Evolutionary conservation across 2,113 vertebrate species (phyloP), one percentile per base, ranked within the genome.

Genomic region (Athene noctua): DNA sequence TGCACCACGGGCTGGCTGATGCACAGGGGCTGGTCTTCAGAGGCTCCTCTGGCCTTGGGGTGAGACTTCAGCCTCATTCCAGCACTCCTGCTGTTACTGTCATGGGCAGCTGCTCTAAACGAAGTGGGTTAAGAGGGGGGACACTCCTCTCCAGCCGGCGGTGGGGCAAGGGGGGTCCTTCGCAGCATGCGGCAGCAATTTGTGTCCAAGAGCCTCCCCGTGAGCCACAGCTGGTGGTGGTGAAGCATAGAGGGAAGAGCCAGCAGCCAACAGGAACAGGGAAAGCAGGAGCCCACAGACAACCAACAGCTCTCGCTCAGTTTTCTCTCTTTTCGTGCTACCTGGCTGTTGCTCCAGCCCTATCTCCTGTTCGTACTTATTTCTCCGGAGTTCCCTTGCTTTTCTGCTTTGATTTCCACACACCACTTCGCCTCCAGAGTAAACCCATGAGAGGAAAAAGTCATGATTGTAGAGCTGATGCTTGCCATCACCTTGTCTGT

Each of bases 11-110:
- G 10, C 55, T 34, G 20, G 18, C 34, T 57, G 59, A 51, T 15
- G 32, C 0, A 38, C 0, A 30, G 8, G 8, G 12, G 30, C 9
- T 32, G 0, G 0, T 13, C 62, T 86, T 75, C 77, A 44, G 72
- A 57, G 6, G 6, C 7, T 52, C 13, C 61, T 38, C 20, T 54
- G n/a, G 0, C 6, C 6, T 7, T 20, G 34, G 20, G 46, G 22
- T 2, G 7, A 86, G 19, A 47, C 29, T 51, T 46, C 61, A 70
- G 81, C 62, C 27, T 29, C 25, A 2, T 66, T 42, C 20, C 38
- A 58, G 68, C n/a, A 49, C 6, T 46, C 15, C 46, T 25, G 26
- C 46, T 36, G 0, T 40, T 51, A 14, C 38, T 44, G 27, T 58
- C 47, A 47, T 57, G 36, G 17, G 47, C 40, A 77, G 63, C 21